Evolutionary conservation across 2,888 invertebrate genomes (phyloP).

Genomic region (Linnaemya tessellans): DNA sequence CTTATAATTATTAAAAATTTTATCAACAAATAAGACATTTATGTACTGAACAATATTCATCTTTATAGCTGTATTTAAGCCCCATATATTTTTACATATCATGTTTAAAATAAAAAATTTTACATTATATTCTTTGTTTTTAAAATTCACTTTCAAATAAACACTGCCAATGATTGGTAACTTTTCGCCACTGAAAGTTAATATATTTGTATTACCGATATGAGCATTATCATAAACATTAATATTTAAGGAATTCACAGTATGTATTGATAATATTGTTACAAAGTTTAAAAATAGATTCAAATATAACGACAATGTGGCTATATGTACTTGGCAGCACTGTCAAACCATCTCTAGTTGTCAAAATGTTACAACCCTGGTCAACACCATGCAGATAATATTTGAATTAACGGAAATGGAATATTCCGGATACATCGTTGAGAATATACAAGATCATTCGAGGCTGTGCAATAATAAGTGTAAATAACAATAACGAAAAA

Average conservation of each 20-base stretch:
- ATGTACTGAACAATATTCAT: background rate
- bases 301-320: no score
- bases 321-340: no score
- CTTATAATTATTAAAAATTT: no score
- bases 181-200: slow-evolving; percentile 7
- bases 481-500: no score
- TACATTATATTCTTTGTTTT: slow-evolving; percentile 18
- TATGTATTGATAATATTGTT: slow-evolving; percentile 1
- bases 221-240: background rate
- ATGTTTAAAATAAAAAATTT: background rate
- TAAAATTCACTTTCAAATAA: slow-evolving; percentile 14
- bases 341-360: no score
- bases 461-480: no score
- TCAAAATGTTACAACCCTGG: no score
- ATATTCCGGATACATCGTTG: no score
- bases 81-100: background rate
- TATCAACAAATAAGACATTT: background rate
- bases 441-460: no score
- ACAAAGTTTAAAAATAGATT: no score
- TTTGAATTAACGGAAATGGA: no score
- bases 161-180: slow-evolving; percentile 12
- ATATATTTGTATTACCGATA: slow-evolving; percentile 3
- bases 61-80: background rate
- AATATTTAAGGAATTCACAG: background rate
- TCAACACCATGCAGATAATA: no score